Base-by-base conservation (phyloP, 2,888 invertebrate genomes). In the Alloplasta piceator region DNA sequence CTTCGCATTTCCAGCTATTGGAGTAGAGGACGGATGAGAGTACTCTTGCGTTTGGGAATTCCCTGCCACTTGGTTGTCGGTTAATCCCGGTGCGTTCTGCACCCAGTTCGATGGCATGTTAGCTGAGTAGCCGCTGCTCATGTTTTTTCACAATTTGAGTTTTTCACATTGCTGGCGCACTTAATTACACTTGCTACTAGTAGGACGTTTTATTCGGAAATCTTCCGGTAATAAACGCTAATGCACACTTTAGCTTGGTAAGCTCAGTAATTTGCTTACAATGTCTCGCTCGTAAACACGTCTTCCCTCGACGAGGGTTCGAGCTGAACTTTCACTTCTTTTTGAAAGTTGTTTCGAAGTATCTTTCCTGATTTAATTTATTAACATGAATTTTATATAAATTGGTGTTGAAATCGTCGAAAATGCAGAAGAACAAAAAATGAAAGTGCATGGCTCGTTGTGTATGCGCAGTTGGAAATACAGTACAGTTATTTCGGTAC, bases 301-400 rank as follows among this genome's bases (percentile, higher is more conserved):
- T 46, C 63, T n/a, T 46, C 63, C 48, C 12, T 64, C 64, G 48
- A 64, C 9, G 64, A 64, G 48, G 36, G 64, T 64, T 50, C 64
- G 46, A 50, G 26, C 43, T 26, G 14, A 36, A 56, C 7, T 26
- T 26, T n/a, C n/a, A n/a, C n/a, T n/a, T n/a, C n/a, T n/a, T n/a
- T n/a, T n/a, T n/a, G n/a, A n/a, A n/a, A n/a, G n/a, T n/a, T n/a
- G n/a, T n/a, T n/a, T n/a, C n/a, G n/a, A n/a, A n/a, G n/a, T n/a
- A n/a, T n/a, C n/a, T n/a, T n/a, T n/a, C n/a, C n/a, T n/a, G n/a
- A n/a, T n/a, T n/a, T n/a, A n/a, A n/a, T n/a, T n/a, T n/a, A n/a
- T n/a, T n/a, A n/a, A n/a, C n/a, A n/a, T n/a, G n/a, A n/a, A n/a
- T n/a, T n/a, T n/a, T n/a, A n/a, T n/a, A n/a, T n/a, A n/a, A n/a